Percentiles rank a stretch among this genome's conserved stretches.
Evolutionary conservation across 2,888 invertebrate genomes (phyloP).

Genomic region (Lasioglossum calceatum): DNA sequence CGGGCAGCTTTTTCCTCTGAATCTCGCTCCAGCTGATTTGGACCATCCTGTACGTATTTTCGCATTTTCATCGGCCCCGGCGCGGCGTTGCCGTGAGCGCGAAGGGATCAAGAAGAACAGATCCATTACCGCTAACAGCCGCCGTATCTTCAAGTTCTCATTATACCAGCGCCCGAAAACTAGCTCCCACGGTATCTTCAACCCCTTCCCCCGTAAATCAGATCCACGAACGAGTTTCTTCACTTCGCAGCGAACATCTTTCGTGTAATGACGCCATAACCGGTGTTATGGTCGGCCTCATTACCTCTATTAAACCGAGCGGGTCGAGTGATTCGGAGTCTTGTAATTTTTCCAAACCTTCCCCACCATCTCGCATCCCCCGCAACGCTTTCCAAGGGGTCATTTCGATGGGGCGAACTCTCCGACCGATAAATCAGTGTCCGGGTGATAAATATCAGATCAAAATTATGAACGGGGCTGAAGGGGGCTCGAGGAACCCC

Average conservation of each 20-base stretch:
- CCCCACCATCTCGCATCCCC: neutral
- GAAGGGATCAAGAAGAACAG: neutral
- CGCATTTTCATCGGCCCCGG: neutral
- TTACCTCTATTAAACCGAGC: constrained; percentile 48
- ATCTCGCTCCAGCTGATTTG: neutral
- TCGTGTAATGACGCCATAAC: constrained; percentile 52
- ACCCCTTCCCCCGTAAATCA: constrained; percentile 61
- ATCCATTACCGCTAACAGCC: constrained; percentile 16
- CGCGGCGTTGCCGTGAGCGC: neutral
- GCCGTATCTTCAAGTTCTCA: constrained; percentile 7
- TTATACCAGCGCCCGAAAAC: neutral
- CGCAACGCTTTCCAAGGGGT: neutral
- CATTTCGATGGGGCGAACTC: neutral
- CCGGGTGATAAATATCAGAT: constrained; percentile 15
- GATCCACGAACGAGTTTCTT: constrained; percentile 33
- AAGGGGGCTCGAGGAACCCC: no score
- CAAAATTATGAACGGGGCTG: neutral
- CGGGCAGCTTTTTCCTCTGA: neutral
- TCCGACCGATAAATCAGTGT: constrained; percentile 10
- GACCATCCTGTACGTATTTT: neutral
- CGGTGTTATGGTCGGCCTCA: constrained; percentile 38
- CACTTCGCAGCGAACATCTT: constrained; percentile 50
- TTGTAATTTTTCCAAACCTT: constrained; percentile 21
- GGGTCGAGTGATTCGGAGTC: constrained; percentile 30
- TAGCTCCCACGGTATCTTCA: constrained; percentile 45